A percentile compares a stretch with the other conserved stretches of the same genome.
These are phyloP conservation scores for Rhinoderma darwinii DNA, from an alignment of 2,113 vertebrate species.

Conservation along the genomic window DNA sequence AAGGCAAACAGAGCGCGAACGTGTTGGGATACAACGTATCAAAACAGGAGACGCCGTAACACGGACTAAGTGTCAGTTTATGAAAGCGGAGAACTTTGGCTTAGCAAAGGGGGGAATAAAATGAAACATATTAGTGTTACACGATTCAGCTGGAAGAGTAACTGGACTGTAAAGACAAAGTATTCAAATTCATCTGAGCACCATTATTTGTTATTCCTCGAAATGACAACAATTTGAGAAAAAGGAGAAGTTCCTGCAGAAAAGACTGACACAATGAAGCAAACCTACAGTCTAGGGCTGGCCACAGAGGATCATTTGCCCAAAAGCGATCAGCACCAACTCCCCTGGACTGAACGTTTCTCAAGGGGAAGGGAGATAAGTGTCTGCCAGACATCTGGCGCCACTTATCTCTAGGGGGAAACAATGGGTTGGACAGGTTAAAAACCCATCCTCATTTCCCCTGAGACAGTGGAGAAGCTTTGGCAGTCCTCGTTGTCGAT, in stretches of 20 bases:
- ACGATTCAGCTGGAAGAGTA: slow-evolving; percentile 65
- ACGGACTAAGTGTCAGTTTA: slow-evolving; percentile 74
- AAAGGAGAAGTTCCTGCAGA: neutral
- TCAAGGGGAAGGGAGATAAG: neutral
- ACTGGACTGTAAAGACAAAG: neutral
- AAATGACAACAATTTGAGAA: neutral
- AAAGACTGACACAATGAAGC: neutral
- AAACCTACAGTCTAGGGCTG: neutral
- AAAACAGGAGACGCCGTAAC: slow-evolving; percentile 71
- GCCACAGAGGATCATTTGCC: neutral
- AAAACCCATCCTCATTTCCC: neutral
- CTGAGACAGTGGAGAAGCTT: neutral
- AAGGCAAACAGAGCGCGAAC: slow-evolving; percentile 75
- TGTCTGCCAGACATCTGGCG: neutral
- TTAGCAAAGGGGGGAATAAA: slow-evolving; percentile 57
- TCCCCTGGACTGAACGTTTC: neutral
- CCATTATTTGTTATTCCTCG: neutral
- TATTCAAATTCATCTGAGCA: neutral
- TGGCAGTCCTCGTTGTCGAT: neutral
- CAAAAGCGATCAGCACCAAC: neutral
- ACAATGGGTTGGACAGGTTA: no score
- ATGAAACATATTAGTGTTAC: slow-evolving; percentile 77
- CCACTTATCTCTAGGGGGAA: neutral
- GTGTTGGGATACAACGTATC: slow-evolving; percentile 72
- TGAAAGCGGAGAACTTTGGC: slow-evolving; percentile 76